Percentiles rank a stretch among this genome's conserved stretches.
phyloP scores from a whole-genome alignment of 2,797 vertebrate genomes.

The Schizopygopsis pylzovi region DNA sequence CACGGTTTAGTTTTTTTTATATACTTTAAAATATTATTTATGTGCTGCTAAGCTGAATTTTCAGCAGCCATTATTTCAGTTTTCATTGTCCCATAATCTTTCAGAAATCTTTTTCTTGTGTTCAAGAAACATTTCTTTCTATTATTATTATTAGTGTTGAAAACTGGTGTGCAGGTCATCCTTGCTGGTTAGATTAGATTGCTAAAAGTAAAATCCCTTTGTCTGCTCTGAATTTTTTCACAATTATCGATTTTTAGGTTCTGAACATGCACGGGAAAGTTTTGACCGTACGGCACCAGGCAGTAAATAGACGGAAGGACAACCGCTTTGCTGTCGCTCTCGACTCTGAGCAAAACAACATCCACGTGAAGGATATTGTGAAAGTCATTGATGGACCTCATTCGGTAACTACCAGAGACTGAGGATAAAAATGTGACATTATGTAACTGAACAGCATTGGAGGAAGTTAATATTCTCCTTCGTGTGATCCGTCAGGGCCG shows the following conservation, averaged over 20 bases:
- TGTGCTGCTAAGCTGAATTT: no score
- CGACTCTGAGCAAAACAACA: constrained; percentile 97
- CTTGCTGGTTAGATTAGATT: no score
- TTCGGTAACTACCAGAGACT: constrained; percentile 77
- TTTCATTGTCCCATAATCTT: no score
- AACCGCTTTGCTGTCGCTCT: constrained; percentile 93
- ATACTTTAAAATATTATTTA: no score
- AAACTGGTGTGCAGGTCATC: no score
- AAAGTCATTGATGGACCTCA: constrained; percentile 97
- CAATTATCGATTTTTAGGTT: constrained; percentile 73
- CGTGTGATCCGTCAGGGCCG: constrained; percentile 79
- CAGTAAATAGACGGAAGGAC: constrained; percentile 92
- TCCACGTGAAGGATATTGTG: constrained; percentile 95
- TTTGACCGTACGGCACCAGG: constrained; percentile 92
- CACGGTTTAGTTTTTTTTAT: not conserved
- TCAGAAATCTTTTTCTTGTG: no score
- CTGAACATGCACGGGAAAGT: constrained; percentile 96
- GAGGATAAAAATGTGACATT: not conserved
- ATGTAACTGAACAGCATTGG: not conserved
- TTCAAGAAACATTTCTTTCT: no score
- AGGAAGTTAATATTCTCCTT: not conserved
- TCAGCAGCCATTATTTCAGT: not conserved
- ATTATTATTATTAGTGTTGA: no score
- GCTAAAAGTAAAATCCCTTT: no score
- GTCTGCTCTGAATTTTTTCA: not conserved